Base-by-base conservation (phyloP, 35 echinoderm and acorn worm species). In the Ptychodera flava region DNA sequence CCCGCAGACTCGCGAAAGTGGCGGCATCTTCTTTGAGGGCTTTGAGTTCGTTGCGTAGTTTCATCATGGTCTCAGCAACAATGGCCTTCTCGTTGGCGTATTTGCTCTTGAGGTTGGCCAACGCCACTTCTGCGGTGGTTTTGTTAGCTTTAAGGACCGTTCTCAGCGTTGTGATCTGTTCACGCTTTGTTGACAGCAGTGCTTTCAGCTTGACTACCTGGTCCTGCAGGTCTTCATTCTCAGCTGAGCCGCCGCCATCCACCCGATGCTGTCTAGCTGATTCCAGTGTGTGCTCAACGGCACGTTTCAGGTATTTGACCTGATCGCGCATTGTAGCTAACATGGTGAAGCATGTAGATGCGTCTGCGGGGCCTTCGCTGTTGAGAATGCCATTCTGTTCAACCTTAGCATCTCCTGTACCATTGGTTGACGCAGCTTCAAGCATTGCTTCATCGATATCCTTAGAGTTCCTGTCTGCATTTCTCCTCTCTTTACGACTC, bases 121-220 rank as follows among this genome's bases (percentile, higher is more conserved):
- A 85, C 15, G 95, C 95, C 30, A 97, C 95, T 83, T 97, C 95
- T 28, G 95, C 95, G 33, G 95, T 97, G 37, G 95, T 97, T 81
- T 97, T 97, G 79, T 97, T 97, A 35, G 95, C 95, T 85, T 97
- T 97, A 1, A 97, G 83, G 33, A 97, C 95, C 36, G 95, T 97
- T 79, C 95, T 91, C 31, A 97, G 85, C 29, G 95, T 97, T 12
- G 90, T 92, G 30, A 97, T 89, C 36, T 97, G 95, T 53, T 97
- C 95, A 33, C 95, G 86, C 34, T 97, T 97, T 37, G 95, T 97
- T 33, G 88, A 82, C 10, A 97, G 79, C 38, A 97, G 85, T 1
- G 87, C 38, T 38, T 97, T 97, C 31, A 93, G 82, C 75, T 93
- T 93, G 34, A 97, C 87, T 22, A 97, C 85, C 81, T 97, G 92